These are phyloP conservation scores for Melanotaenia pygmaea DNA, from an alignment of 2,797 vertebrate genomes.

Conservation along the genomic window DNA sequence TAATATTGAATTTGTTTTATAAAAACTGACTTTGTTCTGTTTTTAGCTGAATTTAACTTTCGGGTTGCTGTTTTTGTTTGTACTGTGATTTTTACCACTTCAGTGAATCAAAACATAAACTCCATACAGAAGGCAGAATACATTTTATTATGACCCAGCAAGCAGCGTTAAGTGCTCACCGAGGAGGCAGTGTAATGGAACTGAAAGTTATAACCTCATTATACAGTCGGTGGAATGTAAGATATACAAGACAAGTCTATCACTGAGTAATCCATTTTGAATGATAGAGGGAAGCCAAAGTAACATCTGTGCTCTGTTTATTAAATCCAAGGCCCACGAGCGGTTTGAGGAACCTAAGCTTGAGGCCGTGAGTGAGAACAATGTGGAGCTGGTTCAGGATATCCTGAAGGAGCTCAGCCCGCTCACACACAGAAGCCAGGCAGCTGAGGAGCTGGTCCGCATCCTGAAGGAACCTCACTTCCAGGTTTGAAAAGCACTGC, in stretches of 20 bases:
- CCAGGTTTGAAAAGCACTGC: constrained; percentile 83
- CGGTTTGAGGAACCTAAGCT: constrained; percentile 91
- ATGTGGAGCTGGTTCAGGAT: constrained; percentile 94
- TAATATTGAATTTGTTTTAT: constrained; percentile 37
- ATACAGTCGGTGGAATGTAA: not conserved
- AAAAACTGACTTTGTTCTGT: constrained; percentile 16
- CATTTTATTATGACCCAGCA: constrained; percentile 26
- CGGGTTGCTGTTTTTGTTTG: constrained; percentile 8
- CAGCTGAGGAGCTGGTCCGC: constrained; percentile 86
- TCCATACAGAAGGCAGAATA: constrained; percentile 15
- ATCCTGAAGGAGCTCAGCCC: constrained; percentile 91
- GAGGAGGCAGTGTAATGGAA: constrained; percentile 4
- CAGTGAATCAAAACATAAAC: constrained; percentile 27
- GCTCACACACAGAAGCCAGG: constrained; percentile 79
- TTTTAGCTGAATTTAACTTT: constrained; percentile 21
- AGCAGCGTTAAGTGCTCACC: constrained; percentile 16
- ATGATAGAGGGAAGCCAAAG: not conserved
- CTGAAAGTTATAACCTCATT: constrained; percentile 9
- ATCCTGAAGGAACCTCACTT: constrained; percentile 96
- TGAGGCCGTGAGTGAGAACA: constrained; percentile 94
- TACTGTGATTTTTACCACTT: constrained; percentile 25
- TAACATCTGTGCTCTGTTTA: constrained; percentile 13
- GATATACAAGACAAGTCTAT: not conserved
- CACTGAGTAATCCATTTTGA: not conserved
- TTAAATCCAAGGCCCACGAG: constrained; percentile 87